These are phyloP conservation scores for Meiosimyza decipiens DNA, from an alignment of 2,888 invertebrate species.

Conservation along the genomic window DNA sequence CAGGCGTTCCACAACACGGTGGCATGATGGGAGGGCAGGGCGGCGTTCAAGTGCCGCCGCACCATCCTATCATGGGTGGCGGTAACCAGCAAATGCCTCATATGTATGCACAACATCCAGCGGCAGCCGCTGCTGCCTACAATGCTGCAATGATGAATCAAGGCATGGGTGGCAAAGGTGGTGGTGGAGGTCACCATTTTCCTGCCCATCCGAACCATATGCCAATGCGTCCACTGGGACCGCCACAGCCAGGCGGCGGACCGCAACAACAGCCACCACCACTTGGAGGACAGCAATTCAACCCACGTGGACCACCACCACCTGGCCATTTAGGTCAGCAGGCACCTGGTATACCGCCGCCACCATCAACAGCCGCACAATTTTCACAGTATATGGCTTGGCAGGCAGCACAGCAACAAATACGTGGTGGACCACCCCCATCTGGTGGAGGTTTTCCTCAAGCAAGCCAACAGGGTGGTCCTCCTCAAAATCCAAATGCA, in stretches of 20 bases:
- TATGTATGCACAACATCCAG: slow-evolving; percentile 56
- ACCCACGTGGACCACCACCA: slow-evolving; percentile 52
- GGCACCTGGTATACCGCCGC: slow-evolving; percentile 44
- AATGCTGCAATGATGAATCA: slow-evolving; percentile 60
- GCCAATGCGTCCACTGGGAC: slow-evolving; percentile 53
- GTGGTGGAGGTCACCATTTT: slow-evolving; percentile 51
- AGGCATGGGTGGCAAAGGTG: slow-evolving; percentile 40
- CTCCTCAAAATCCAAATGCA: slow-evolving; percentile 64
- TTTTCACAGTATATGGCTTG: slow-evolving; percentile 61
- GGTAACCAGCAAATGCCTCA: slow-evolving; percentile 56
- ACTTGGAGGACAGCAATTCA: slow-evolving; percentile 46
- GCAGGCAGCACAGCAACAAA: slow-evolving; percentile 55
- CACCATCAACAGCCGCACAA: slow-evolving; percentile 42
- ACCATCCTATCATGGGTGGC: slow-evolving; percentile 58
- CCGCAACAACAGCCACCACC: slow-evolving; percentile 51
- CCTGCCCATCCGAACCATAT: slow-evolving; percentile 53
- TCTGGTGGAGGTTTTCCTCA: slow-evolving; percentile 43
- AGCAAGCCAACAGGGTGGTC: slow-evolving; percentile 50
- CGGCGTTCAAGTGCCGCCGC: slow-evolving; percentile 50
- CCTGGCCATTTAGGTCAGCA: slow-evolving; percentile 54
- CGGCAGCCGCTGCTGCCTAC: slow-evolving; percentile 48
- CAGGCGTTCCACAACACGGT: slow-evolving; percentile 30
- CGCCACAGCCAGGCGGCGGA: slow-evolving; percentile 50
- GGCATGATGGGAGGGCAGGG: slow-evolving; percentile 37
- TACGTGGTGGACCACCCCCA: slow-evolving; percentile 53